Conservation (phyloP, 2,113 vertebrate genomes). For the Epinephelus cyanopodus region DNA sequence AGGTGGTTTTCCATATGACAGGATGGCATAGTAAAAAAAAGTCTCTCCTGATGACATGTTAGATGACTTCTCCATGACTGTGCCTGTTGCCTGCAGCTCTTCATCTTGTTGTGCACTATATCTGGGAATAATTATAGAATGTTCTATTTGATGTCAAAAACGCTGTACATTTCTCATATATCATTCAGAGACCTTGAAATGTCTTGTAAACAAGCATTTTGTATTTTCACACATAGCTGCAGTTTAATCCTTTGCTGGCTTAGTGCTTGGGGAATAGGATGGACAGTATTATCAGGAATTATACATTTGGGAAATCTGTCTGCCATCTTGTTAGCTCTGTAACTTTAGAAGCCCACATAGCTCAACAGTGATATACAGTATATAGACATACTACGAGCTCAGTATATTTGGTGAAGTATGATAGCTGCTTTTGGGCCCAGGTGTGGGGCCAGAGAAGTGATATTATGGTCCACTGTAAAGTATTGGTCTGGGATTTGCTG, state of each 20-base stretch:
- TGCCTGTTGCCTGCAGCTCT: background rate
- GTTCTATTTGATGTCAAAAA: constrained; percentile 16
- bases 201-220: background rate
- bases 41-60: background rate
- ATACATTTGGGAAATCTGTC: background rate
- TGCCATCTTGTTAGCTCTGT: constrained; percentile 13
- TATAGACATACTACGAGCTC: constrained; percentile 25
- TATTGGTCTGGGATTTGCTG: constrained; percentile 17
- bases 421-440: constrained; percentile 14
- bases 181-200: constrained; percentile 6
- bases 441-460: constrained; percentile 20
- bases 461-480: constrained; percentile 8
- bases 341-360: background rate
- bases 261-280: background rate
- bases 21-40: background rate
- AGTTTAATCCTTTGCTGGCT: background rate
- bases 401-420: constrained; percentile 32
- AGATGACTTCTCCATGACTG: too few relatives aligned
- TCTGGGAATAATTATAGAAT: background rate
- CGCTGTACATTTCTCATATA: background rate
- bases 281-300: constrained; percentile 3
- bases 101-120: background rate
- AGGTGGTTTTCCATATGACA: background rate
- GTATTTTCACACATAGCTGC: background rate
- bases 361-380: background rate